These are phyloP conservation scores for Lingula anatina DNA, from an alignment of 2,888 invertebrate species.

Conservation along the genomic window DNA sequence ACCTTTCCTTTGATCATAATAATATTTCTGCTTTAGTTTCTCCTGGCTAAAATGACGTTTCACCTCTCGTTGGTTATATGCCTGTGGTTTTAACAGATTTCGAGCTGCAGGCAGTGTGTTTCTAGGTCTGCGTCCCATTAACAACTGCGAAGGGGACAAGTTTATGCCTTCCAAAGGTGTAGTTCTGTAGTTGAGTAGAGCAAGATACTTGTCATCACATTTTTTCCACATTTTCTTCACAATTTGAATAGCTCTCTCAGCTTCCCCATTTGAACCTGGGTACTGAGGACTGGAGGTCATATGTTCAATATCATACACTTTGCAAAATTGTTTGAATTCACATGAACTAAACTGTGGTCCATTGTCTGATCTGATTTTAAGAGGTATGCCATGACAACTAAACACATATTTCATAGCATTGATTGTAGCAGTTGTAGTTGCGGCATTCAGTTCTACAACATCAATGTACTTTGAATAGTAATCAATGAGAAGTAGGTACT, in stretches of 20 bases:
- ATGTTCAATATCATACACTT: slow-evolving; percentile 13
- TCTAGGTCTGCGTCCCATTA: slow-evolving; percentile 15
- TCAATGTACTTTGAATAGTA: slow-evolving; percentile 17
- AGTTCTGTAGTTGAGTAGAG: slow-evolving; percentile 14
- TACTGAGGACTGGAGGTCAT: slow-evolving; percentile 18
- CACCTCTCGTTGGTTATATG: neutral
- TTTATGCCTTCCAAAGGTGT: slow-evolving; percentile 14
- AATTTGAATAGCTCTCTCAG: slow-evolving; percentile 20
- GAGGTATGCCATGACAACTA: slow-evolving; percentile 6
- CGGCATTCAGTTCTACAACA: slow-evolving; percentile 6
- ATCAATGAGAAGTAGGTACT: slow-evolving; percentile 14
- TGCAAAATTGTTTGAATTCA: slow-evolving; percentile 15
- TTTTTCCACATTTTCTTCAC: no score
- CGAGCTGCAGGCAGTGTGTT: slow-evolving; percentile 9
- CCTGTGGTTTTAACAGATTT: slow-evolving; percentile 3
- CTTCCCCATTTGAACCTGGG: slow-evolving; percentile 17
- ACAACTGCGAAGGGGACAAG: slow-evolving; percentile 14
- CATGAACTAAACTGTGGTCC: slow-evolving; percentile 6
- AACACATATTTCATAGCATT: slow-evolving; percentile 1
- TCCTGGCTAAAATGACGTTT: slow-evolving; percentile 6
- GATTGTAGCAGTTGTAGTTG: slow-evolving; percentile 1
- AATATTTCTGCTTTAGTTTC: slow-evolving; percentile 12
- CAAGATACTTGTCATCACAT: no score
- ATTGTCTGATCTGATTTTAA: slow-evolving; percentile 5
- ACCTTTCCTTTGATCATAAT: slow-evolving; percentile 9